phyloP scores from a whole-genome alignment of 2,797 vertebrate genomes.

The Carapus acus region DNA sequence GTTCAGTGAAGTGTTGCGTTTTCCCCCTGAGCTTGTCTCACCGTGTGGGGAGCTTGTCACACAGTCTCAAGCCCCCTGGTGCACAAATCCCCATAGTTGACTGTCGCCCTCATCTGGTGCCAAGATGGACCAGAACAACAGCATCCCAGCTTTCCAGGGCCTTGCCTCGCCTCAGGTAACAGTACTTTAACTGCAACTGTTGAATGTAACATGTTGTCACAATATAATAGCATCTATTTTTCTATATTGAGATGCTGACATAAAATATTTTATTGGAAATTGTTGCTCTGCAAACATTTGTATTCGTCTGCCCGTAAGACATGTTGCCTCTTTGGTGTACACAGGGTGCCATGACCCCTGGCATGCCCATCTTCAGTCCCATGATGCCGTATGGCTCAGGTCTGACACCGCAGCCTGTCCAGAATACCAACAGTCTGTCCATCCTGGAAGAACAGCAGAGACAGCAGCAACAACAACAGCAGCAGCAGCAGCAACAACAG shows the following conservation, averaged over 20 bases:
- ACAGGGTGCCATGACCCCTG: constrained; percentile 93
- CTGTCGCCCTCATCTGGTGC: constrained; percentile 36
- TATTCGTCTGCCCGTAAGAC: too few species aligned
- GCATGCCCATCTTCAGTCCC: constrained; percentile 90
- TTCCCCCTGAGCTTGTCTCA: constrained; percentile 4
- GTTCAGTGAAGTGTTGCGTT: too few species aligned
- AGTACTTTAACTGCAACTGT: neutral
- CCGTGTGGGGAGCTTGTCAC: neutral
- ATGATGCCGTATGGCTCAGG: constrained; percentile 99
- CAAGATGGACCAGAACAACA: constrained; percentile 97
- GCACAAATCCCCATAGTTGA: neutral
- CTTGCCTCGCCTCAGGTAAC: constrained; percentile 92
- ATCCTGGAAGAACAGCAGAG: constrained; percentile 93
- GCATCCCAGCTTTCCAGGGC: constrained; percentile 91
- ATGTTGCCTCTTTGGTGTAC: neutral
- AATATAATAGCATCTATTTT: too few species aligned
- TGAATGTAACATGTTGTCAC: neutral
- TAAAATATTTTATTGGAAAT: too few species aligned
- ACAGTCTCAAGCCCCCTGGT: constrained; percentile 2
- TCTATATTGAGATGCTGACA: too few species aligned
- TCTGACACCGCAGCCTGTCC: constrained; percentile 93
- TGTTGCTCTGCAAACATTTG: too few species aligned
- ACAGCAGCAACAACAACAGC: constrained; percentile 66
- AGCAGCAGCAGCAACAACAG: constrained; percentile 79
- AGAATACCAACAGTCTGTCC: constrained; percentile 89